Conservation (phyloP, 2,797 vertebrate species). For the Phalloptychus januarius region DNA sequence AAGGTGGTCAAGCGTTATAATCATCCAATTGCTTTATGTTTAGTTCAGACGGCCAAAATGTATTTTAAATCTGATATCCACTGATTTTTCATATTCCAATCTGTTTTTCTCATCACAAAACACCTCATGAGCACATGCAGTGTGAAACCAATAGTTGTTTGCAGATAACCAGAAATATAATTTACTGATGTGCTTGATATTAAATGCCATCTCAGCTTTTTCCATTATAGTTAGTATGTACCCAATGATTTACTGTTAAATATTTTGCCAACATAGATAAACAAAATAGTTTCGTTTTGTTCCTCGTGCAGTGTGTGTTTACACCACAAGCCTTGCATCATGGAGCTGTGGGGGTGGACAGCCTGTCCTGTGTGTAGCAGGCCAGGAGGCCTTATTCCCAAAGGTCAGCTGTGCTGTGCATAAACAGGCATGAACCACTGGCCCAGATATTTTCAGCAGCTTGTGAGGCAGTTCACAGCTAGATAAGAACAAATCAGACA, state of each 20-base stretch:
- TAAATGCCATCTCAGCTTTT: slow-evolving; percentile 50
- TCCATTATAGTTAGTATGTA: background rate
- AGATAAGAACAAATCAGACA: slow-evolving; percentile 71
- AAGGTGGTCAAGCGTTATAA: background rate
- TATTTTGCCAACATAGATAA: background rate
- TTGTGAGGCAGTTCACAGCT: slow-evolving; percentile 55
- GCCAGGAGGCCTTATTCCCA: slow-evolving; percentile 57
- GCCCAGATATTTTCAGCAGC: slow-evolving; percentile 53
- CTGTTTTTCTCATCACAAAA: slow-evolving; percentile 42
- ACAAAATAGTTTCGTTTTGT: background rate
- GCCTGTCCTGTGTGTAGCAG: slow-evolving; percentile 45
- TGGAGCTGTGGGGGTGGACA: slow-evolving; percentile 28
- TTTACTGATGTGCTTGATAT: slow-evolving; percentile 67
- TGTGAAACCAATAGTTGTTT: slow-evolving; percentile 48
- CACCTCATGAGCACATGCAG: slow-evolving; percentile 41
- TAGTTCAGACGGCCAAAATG: background rate
- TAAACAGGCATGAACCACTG: slow-evolving; percentile 69
- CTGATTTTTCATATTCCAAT: slow-evolving; percentile 6
- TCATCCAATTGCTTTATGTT: background rate
- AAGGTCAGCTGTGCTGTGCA: slow-evolving; percentile 54
- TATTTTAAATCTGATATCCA: background rate
- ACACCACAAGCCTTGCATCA: slow-evolving; percentile 39
- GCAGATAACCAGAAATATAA: slow-evolving; percentile 39
- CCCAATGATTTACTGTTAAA: background rate
- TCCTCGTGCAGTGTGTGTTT: slow-evolving; percentile 6